Base-by-base conservation (phyloP, 2,888 invertebrate species). In the Bugula neritina region DNA sequence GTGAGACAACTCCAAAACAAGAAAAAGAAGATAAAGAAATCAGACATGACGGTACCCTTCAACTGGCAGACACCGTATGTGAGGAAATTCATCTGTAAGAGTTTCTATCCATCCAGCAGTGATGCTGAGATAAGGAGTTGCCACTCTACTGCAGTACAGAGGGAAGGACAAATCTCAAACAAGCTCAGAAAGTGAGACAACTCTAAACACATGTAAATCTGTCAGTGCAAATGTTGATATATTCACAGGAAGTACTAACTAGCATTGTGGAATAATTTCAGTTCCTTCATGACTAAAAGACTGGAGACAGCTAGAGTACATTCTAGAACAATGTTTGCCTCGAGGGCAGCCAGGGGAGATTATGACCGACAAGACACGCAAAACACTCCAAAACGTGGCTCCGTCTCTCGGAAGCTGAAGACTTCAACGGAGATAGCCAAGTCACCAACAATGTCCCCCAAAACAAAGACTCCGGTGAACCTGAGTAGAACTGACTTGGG, bases 61-160 rank as follows among this genome's bases (percentile, higher is more conserved):
- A 27, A 63, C 34, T 63, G 63, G 63, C 21, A 63, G 31, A 13
- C 63, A 13, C 31, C 63, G 13, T 63, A 34, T 34, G 27, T 63
- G 27, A 63, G 63, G n/a, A 63, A 63, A 31, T 63, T 63, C n/a
- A 13, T 25, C 25, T 63, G 31, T n/a, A 31, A 34, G 27, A 25
- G 10, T 13, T 63, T 31, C 57, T 57, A 23, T 23, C n/a, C n/a
- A 10, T 43, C 43, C 17, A 17, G 43, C 5, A 17, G 43, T 43
- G 43, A 43, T n/a, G n/a, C n/a, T n/a, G n/a, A n/a, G n/a, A n/a
- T n/a, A n/a, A n/a, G n/a, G n/a, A n/a, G n/a, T n/a, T n/a, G n/a
- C n/a, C n/a, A n/a, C n/a, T n/a, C n/a, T n/a, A n/a, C n/a, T n/a
- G n/a, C n/a, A n/a, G n/a, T n/a, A n/a, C n/a, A n/a, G n/a, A n/a